Base-by-base conservation (phyloP, 2,113 vertebrate species). In the Physeter macrocephalus region DNA sequence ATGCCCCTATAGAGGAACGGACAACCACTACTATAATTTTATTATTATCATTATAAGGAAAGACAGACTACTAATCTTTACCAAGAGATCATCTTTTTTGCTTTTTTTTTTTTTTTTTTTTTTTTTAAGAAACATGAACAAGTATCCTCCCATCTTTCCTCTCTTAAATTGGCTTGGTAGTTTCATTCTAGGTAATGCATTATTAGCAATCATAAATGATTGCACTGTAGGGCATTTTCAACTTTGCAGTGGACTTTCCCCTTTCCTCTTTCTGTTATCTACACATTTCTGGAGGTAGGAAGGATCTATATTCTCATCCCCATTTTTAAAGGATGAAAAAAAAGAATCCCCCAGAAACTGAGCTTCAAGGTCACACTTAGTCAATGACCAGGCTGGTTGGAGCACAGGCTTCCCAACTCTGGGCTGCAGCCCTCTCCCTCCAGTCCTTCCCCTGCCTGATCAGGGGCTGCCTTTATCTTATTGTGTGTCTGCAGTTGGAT, bases 391-490 rank as follows among this genome's bases (percentile, higher is more conserved):
- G 54, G 23, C 57, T 82, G 72, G 39, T 59, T 6, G 15, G 57
- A 61, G 64, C 36, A 67, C 31, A 11, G 78, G 64, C 41, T 87
- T 66, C 36, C 59, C 46, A 41, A 6, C 46, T 91, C 61, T 12
- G 14, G 49, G 4, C 36, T 61, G 52, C 21, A 80, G 36, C 27
- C 46, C 75, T 81, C 75, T 57, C 27, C 74, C 39, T 77, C 64
- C 8, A 20, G 25, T 74, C 90, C 74, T 64, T 64, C 90, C 78
- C 69, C 67, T 87, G 43, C 15, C 61, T 21, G 41, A 43, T 66
- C 96, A 93, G 80, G 75, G 92, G 39, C 57, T 75, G 59, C 93
- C 81, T 93, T 97, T 66, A 83, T 97, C 95, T 88, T 14, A 34
- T 0, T 85, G 72, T 75, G 41, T 34, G n/a, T 75, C 75, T 88